Conservation (phyloP, 2,888 invertebrate species). For the Hyposoter dolosus region DNA sequence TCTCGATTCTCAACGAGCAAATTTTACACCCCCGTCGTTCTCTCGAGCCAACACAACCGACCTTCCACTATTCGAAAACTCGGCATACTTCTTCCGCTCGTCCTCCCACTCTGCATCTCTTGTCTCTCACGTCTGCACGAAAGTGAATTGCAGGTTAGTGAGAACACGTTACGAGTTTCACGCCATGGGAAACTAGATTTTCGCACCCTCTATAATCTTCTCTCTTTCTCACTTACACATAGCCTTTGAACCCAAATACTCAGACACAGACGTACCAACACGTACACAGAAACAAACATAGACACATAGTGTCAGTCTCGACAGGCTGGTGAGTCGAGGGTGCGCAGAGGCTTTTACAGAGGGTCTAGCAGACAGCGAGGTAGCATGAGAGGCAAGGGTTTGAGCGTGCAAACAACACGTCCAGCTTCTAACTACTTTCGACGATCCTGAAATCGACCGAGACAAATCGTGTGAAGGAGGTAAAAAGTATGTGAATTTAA, state of each 20-base stretch:
- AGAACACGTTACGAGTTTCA: conserved; percentile 70
- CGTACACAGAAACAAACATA: neutral
- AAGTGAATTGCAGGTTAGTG: conserved; percentile 69
- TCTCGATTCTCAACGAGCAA: conserved; percentile 63
- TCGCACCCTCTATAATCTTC: conserved; percentile 59
- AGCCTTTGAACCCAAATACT: neutral
- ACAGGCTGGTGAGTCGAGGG: conserved; percentile 52
- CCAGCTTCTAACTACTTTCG: conserved; percentile 68
- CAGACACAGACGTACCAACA: neutral
- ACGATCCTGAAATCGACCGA: conserved; percentile 68
- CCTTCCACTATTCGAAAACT: conserved; percentile 44
- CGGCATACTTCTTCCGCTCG: conserved; percentile 58
- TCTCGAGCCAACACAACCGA: conserved; percentile 43
- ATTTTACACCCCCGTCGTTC: conserved; percentile 52
- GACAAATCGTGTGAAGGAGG: conserved; percentile 52
- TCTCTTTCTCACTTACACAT: conserved; percentile 2
- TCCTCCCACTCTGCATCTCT: conserved; percentile 65
- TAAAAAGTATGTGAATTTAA: conserved; percentile 51
- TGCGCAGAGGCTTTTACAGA: conserved; percentile 47
- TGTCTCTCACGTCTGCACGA: conserved; percentile 61
- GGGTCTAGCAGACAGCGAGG: conserved; percentile 48
- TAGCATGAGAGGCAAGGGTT: conserved; percentile 47
- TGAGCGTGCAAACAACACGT: conserved; percentile 71
- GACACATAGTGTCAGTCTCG: conserved; percentile 48
- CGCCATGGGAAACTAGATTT: conserved; percentile 72